A percentile compares a stretch with the other conserved stretches of the same genome.
These are phyloP conservation scores for Priocnemis perturbator DNA, from an alignment of 2,888 invertebrate genomes.

Conservation along the genomic window DNA sequence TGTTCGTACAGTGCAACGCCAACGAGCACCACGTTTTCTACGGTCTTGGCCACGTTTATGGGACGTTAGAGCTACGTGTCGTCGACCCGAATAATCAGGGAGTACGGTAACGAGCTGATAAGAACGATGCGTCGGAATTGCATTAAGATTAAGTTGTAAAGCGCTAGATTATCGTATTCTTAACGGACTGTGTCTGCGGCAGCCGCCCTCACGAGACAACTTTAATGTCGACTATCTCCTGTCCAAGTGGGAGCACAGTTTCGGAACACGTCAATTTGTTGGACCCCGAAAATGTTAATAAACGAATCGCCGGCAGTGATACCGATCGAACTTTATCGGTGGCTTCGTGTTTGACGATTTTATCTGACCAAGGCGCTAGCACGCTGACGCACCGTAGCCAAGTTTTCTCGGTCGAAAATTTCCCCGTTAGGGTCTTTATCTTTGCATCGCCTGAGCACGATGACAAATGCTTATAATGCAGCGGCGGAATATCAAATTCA, in stretches of 20 bases:
- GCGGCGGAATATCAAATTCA: conserved; percentile 35
- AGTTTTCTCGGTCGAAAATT: conserved; percentile 9
- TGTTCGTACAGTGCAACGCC: background rate
- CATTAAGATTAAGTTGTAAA: conserved; percentile 40
- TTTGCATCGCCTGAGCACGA: conserved; percentile 33
- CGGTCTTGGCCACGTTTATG: conserved; percentile 7
- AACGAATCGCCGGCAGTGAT: background rate
- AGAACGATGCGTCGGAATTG: conserved; percentile 25
- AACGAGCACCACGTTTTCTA: background rate
- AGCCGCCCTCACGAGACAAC: no score
- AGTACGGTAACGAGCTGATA: conserved; percentile 28
- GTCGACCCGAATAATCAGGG: conserved; percentile 36
- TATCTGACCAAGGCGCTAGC: no score
- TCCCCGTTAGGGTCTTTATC: conserved; percentile 26
- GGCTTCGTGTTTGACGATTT: background rate
- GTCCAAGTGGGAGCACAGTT: no score
- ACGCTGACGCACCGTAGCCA: background rate
- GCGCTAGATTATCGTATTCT: background rate
- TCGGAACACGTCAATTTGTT: no score
- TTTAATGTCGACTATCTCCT: background rate
- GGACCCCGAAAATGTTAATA: no score
- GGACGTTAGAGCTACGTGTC: conserved; percentile 41
- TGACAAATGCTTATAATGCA: conserved; percentile 34
- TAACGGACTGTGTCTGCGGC: no score
- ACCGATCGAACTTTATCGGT: background rate